Evolutionary conservation across 2,888 invertebrate species (phyloP), one percentile per base, ranked within the genome.

Genomic region (Rhopalosiphum nymphaeae): DNA sequence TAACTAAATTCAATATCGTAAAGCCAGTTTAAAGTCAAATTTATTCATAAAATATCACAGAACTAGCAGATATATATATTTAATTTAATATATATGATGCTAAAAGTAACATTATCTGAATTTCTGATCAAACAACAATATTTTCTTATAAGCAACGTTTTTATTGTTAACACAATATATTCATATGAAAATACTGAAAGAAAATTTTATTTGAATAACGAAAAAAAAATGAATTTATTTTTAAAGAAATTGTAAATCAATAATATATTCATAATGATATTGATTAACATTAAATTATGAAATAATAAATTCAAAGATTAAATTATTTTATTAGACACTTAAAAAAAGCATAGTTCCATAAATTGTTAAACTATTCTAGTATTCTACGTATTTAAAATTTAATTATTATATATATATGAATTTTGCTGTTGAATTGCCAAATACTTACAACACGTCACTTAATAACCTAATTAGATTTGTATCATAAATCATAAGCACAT

Each of bases 51-150:
- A 78, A 78, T 78, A 78, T 78, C 36, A 78, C 36, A 78, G 36
- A 78, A 78, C 36, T 25, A 7, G 36, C 3, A 78, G 29, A 78
- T 78, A 36, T 78, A 7, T 36, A 78, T 42, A 78, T 78, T 78
- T 78, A 78, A 78, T 78, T 78, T 42, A 42, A 36, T 36, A 78
- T 21, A 36, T 36, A 78, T 78, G 36, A 78, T 78, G 36, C 78
- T 21, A 78, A 78, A 21, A 78, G 36, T 78, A 78, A 78, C 9
- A 78, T 78, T 78, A 78, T 78, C 36, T 78, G 36, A 78, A 78
- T 78, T 78, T 36, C 78, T 78, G 78, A 78, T 78, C 36, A 78
- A 78, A 78, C 36, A 78, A 78, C 36, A 78, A 78, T 78, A 78
- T 78, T 78, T 78, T 78, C 36, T 36, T 78, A 36, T 78, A 78